A percentile compares a stretch with the other conserved stretches of the same genome.
Evolutionary conservation across 2,797 vertebrate genomes (phyloP).

Genomic region (Chelonia mydas): DNA sequence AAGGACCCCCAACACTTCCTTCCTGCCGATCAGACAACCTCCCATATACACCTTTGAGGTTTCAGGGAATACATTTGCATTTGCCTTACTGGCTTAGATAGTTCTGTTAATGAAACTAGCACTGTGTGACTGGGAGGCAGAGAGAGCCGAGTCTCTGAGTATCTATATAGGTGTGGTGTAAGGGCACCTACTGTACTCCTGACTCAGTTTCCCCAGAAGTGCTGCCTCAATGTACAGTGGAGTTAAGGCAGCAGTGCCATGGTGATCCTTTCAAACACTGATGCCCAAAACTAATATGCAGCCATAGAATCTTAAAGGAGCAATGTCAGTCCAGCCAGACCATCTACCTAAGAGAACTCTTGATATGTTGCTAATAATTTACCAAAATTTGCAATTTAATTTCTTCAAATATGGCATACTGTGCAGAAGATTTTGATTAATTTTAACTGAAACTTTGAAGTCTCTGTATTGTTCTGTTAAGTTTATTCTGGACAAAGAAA

Average conservation of each 20-base stretch:
- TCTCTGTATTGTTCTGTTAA: background rate
- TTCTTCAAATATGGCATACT: background rate
- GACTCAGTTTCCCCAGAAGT: background rate
- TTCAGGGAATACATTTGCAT: background rate
- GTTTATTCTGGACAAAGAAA: background rate
- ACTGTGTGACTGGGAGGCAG: background rate
- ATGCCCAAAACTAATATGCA: background rate
- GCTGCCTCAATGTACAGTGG: background rate
- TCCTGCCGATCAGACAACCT: background rate
- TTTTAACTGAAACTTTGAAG: background rate
- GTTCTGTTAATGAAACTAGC: background rate
- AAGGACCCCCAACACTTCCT: background rate
- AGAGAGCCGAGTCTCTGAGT: background rate
- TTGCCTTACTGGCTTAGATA: background rate
- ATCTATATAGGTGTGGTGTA: background rate
- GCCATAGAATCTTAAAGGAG: background rate
- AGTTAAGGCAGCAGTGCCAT: background rate
- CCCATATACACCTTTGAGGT: background rate
- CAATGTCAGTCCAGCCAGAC: background rate
- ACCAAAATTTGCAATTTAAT: background rate
- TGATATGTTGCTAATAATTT: background rate
- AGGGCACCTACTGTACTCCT: background rate
- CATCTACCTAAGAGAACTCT: background rate
- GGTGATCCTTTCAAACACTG: background rate
- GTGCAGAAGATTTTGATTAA: background rate